These are phyloP conservation scores for Melanerpes aurifrons DNA, from an alignment of 2,113 vertebrate genomes.

Conservation along the genomic window DNA sequence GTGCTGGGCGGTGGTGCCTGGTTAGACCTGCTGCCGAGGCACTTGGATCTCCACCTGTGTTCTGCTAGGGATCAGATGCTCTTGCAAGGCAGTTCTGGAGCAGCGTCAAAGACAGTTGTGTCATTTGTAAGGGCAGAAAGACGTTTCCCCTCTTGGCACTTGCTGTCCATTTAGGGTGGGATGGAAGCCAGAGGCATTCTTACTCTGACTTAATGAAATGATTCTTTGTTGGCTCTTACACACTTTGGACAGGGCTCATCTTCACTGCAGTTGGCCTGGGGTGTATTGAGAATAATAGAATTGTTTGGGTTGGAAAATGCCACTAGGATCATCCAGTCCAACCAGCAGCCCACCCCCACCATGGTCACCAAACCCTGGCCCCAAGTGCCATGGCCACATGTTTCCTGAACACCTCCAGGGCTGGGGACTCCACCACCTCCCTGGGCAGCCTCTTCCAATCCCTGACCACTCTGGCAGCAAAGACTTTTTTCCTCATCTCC, in stretches of 20 bases:
- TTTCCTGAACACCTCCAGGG: too few relatives aligned
- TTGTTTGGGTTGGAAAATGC: too few relatives aligned
- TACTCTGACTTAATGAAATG: not conserved
- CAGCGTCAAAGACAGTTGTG: not conserved
- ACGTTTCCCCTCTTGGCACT: accelerated
- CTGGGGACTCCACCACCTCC: too few relatives aligned
- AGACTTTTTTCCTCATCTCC: too few relatives aligned
- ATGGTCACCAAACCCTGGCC: too few relatives aligned
- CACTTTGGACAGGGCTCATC: not conserved
- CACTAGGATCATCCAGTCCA: too few relatives aligned
- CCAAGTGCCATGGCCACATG: too few relatives aligned
- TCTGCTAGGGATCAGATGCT: not conserved
- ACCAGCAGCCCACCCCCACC: too few relatives aligned
- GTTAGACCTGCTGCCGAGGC: not conserved
- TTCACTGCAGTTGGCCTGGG: not conserved
- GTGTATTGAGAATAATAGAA: too few relatives aligned
- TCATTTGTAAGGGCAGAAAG: not conserved
- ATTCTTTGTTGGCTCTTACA: not conserved
- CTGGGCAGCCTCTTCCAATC: too few relatives aligned
- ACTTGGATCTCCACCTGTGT: accelerated
- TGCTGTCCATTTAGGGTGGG: too few relatives aligned
- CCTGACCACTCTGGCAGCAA: too few relatives aligned
- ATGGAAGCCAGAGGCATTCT: not conserved
- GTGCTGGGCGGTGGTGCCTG: accelerated
- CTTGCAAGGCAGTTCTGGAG: not conserved